phyloP scores from a whole-genome alignment of 2,797 vertebrate genomes.

The Crenichthys baileyi region DNA sequence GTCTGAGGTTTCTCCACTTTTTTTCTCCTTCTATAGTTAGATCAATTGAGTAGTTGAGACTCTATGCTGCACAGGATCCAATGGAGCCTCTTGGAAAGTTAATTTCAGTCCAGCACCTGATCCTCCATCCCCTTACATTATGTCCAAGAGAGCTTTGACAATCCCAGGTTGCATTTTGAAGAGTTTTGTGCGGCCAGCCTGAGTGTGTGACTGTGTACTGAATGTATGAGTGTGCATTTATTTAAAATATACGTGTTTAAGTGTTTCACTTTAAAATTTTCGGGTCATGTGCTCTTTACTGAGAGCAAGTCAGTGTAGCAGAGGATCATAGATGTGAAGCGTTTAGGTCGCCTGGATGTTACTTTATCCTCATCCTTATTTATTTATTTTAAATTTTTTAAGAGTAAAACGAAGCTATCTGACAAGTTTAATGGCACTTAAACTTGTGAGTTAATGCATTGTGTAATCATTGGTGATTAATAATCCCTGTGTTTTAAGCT shows the following conservation, averaged over 20 bases:
- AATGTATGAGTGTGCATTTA: slow-evolving; percentile 27
- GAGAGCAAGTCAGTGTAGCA: slow-evolving; percentile 21
- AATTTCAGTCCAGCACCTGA: slow-evolving; percentile 40
- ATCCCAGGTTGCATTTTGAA: slow-evolving; percentile 65
- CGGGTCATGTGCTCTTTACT: background rate
- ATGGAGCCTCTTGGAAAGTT: slow-evolving; percentile 58
- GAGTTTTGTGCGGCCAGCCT: slow-evolving; percentile 36
- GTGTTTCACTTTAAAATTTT: background rate
- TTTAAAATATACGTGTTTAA: slow-evolving; percentile 22
- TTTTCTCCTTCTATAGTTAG: slow-evolving; percentile 72
- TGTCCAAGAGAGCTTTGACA: slow-evolving; percentile 67
- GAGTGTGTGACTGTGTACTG: slow-evolving; percentile 28
- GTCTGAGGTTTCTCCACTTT: slow-evolving; percentile 67
- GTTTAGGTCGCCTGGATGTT: slow-evolving; percentile 1
- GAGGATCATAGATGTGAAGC: slow-evolving; percentile 27
- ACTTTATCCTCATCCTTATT: background rate
- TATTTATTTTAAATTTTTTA: background rate
- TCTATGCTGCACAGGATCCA: slow-evolving; percentile 59
- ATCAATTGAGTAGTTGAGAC: slow-evolving; percentile 69
- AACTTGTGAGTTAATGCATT: background rate
- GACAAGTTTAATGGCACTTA: slow-evolving; percentile 36
- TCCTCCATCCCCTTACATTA: slow-evolving; percentile 11
- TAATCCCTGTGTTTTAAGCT: slow-evolving; percentile 37
- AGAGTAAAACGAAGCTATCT: slow-evolving; percentile 8
- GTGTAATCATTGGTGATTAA: background rate